These are phyloP conservation scores for Falcunculus frontatus DNA, from an alignment of 2,113 vertebrate genomes.

Conservation along the genomic window DNA sequence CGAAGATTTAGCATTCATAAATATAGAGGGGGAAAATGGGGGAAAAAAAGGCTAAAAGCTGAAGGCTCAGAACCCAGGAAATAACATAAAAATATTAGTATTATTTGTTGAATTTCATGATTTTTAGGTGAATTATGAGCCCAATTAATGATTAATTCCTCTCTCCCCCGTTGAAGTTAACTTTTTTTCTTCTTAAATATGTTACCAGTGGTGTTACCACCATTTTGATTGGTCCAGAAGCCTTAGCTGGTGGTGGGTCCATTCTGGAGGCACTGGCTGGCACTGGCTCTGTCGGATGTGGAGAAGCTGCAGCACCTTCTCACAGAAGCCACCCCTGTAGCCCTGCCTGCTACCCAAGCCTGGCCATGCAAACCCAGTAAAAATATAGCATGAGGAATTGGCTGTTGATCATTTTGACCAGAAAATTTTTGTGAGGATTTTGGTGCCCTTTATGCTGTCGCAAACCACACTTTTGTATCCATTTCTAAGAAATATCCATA, in stretches of 20 bases:
- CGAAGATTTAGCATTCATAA: not conserved
- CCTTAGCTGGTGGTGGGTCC: not conserved
- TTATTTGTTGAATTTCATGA: not conserved
- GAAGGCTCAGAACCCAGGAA: not conserved
- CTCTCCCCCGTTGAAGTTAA: not conserved
- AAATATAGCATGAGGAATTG: not conserved
- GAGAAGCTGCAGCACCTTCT: not conserved
- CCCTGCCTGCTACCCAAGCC: not conserved
- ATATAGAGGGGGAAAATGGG: not conserved
- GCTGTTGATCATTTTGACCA: not conserved
- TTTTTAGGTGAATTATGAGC: not conserved
- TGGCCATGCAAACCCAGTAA: not conserved
- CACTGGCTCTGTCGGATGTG: not conserved
- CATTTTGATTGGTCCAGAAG: not conserved
- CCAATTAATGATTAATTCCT: not conserved
- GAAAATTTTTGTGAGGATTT: not conserved
- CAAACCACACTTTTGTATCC: not conserved
- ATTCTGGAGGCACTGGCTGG: not conserved
- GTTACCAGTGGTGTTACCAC: no score
- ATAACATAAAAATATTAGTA: not conserved
- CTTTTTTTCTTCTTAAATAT: not conserved
- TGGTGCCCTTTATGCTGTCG: not conserved
- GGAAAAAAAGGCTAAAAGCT: not conserved
- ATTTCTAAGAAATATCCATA: not conserved
- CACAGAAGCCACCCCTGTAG: not conserved